Evolutionary conservation across 2,797 vertebrate genomes (phyloP), one percentile per base, ranked within the genome.

Genomic region (Synaphobranchus kaupii): DNA sequence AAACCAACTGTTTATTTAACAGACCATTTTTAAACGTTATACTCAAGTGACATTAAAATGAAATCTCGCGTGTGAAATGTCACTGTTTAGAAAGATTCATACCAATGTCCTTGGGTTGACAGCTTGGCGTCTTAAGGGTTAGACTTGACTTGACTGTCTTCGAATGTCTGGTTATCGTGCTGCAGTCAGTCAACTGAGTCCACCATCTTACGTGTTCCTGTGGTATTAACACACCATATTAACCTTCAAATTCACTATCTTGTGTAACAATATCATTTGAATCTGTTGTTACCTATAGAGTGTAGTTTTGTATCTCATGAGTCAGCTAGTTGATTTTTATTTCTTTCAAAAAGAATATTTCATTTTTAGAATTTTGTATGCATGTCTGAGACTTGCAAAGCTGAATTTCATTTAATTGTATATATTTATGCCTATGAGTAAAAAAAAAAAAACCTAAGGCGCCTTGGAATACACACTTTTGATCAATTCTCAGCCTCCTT

Each of bases 1-100:
- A 93, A 94, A 94, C 90, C 93, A 95, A 93, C 91, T 93, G 91
- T 91, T 92, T 91, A 56, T 91, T 93, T 91, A 90, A 93, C 92
- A 87, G 82, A 90, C 91, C 58, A 88, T 76, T 91, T 89, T 89
- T 90, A 91, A 92, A 90, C 91, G 92, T 15, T 25, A n/a, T 83
- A n/a, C 54, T 17, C 76, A 80, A 76, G 54, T 81, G 85, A 25
- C 44, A 86, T 22, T 48, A 48, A 22, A 17, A 6, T 80, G 39
- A 80, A 80, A 25, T 7, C 1, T 68, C n/a, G 13, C 31, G 66
- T 76, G 71, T 76, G 34, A 76, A 76, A 44, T 34, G 31, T 44
- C 31, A 39, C 17, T 13, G 8, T 68, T n/a, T 15, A 17, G 15
- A 39, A 48, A 78, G 39, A 47, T 17, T 39, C 5, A 17, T 78